Base-by-base conservation (phyloP, 2,888 invertebrate species). In the Sinopyrophorus schimmeli region DNA sequence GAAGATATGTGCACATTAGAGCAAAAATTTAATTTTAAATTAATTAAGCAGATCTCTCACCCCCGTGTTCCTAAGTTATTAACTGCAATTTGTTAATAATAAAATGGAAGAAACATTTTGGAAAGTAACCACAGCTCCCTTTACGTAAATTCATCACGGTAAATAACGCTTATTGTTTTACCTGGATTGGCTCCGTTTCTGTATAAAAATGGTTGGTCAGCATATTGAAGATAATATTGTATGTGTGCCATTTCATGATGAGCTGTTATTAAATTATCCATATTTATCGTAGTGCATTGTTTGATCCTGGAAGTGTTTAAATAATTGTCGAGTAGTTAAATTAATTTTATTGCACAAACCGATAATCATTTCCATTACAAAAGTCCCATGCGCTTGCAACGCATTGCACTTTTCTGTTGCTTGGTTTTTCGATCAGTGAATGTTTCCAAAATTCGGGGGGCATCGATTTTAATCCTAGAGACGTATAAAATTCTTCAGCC, bases 221-320 rank as follows among this genome's bases (percentile, higher is more conserved):
- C 77, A 66, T 91, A 91, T 55, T 89, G 86, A 26, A 89, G 74
- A 64, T 87, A 90, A 67, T 91, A 92, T 63, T 91, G 85, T 0
- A 90, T 77, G 66, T 90, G 89, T 0, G 89, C 84, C 85, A 91
- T 87, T 74, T 91, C 90, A 61, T 89, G 89, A 66, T 91, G 90
- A 0, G 86, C 83, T 0, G 86, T 85, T 12, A 89, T 74, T 23
- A 91, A 74, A 68, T 89, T 87, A 9, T 86, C 84, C 81, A 86
- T 84, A 3, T 83, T 84, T 3, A 89, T 81, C 64, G 84, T 83
- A 0, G 90, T 89, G 66, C 91, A 92, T 67, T 89, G 88, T 61
- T 90, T 91, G 52, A 91, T 89, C 63, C 89, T 87, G 7, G 5
- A 43, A 30, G n/a, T 3, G 16, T 18, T 28, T 28, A 10, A 35